Base-by-base conservation (phyloP, 92 coral and sea anemone genomes). In the Porites divaricata region DNA sequence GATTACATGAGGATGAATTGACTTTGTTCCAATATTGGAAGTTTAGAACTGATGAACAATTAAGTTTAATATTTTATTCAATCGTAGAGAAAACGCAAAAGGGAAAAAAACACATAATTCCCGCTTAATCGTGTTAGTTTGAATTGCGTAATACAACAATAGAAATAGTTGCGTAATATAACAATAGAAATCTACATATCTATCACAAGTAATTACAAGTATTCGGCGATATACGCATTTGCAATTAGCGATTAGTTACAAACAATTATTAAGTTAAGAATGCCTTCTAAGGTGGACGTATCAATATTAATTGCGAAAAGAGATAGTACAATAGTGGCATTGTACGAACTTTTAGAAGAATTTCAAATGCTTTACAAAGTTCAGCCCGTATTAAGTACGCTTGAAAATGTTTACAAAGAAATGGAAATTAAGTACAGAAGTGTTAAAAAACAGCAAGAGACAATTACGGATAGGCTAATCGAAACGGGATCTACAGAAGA, bases 371-470 rank as follows among this genome's bases (percentile, higher is more conserved):
- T 89, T 70, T 83, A 76, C 76, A 57, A 78, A 62, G 77, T 72
- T 50, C 75, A 86, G 59, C 74, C 95, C 16, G 79, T 70, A 71
- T 54, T 86, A 65, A 73, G 62, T 69, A 59, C 78, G 57, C 75
- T 89, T 6, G 78, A 86, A 58, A 68, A 68, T 26, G 83, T 92
- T 48, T 86, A 74, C 72, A 58, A 51, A 48, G 86, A 92, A 86
- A 74, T 92, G n/a, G 91, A 86, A 67, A 21, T 71, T 16, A 92
- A 89, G 35, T 91, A 74, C 57, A 41, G 94, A 78, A 75, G 74
- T 56, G 82, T 91, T 24, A 80, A 87, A 75, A 84, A 91, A 71
- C 81, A 84, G 28, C 72, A 77, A 51, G 86, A 83, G 83, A 19
- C 65, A 63, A 86, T 81, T 54, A 78, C 90, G 15, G 93, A 90